Evolutionary conservation across 1,140 invertebrate genomes (phyloP), one percentile per base, ranked within the genome.

Genomic region (Drosophila lini): DNA sequence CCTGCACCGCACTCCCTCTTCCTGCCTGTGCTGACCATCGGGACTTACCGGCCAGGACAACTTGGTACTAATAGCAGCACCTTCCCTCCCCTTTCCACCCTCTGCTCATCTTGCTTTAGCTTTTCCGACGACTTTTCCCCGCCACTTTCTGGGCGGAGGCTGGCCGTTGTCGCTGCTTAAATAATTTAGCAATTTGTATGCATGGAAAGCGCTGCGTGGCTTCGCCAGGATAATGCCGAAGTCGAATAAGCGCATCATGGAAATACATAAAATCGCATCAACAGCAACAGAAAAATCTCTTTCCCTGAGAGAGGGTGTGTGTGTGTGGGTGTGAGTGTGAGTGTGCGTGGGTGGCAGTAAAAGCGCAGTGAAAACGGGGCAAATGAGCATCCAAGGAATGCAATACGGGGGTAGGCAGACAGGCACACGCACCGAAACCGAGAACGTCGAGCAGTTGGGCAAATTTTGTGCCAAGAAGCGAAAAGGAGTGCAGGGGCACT

Each of bases 151-250:
- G 45, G 16, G 47, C 47, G 28, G 15, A 28, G 25, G 32, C 16
- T 45, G 69, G 69, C 25, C 69, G 58, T 44, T 63, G 65, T 34
- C 65, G 81, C 64, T 78, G 80, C 83, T 88, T 88, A 88, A 88
- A 88, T 88, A 88, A 88, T 88, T 88, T 88, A 88, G 84, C 84
- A 88, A 88, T 88, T 88, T 88, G 84, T 89, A 88, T 88, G 84
- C 84, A 88, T 89, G 84, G 80, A 80, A 89, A 88, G 84, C 84
- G 56, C 68, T 89, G 82, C 80, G 83, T 70, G 76, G 74, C 61
- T 77, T 59, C 50, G 56, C 62, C 65, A 42, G 79, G 68, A 83
- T 88, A 89, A 88, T 83, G 56, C 82, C 80, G 62, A 76, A 86
- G 82, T 82, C 83, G 82, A 79, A 88, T 86, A 86, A 86, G 82